Evolutionary conservation across 2,113 vertebrate species (phyloP).

Genomic region (Meleagris gallopavo): DNA sequence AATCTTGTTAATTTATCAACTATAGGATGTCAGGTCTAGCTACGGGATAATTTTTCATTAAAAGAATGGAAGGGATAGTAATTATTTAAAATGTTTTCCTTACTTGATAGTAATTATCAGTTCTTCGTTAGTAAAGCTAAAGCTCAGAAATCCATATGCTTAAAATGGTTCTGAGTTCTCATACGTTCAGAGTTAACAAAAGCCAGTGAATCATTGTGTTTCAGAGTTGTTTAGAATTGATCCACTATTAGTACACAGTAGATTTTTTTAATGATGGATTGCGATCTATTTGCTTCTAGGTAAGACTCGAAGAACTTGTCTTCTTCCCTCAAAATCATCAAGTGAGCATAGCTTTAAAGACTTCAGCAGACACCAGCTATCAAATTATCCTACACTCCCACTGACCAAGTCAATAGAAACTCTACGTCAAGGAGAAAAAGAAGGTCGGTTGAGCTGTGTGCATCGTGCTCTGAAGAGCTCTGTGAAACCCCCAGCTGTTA

Average conservation of each 20-base stretch:
- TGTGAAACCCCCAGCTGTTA: conserved; percentile 70
- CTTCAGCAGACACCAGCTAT: conserved; percentile 80
- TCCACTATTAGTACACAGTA: not conserved
- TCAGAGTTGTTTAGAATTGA: not conserved
- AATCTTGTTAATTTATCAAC: not conserved
- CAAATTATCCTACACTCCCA: conserved; percentile 86
- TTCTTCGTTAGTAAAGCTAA: not conserved
- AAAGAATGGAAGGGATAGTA: not conserved
- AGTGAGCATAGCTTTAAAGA: conserved; percentile 78
- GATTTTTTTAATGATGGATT: not conserved
- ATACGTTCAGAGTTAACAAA: not conserved
- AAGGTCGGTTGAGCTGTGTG: conserved; percentile 43
- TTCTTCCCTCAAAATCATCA: conserved; percentile 79
- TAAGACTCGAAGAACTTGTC: conserved; percentile 83
- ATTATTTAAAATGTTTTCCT: not conserved
- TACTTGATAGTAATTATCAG: not conserved
- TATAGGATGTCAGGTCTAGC: not conserved
- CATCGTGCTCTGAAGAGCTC: conserved; percentile 71
- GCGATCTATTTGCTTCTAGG: conserved; percentile 81
- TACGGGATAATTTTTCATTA: not conserved
- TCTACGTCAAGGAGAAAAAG: conserved; percentile 79
- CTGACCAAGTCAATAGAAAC: conserved; percentile 81
- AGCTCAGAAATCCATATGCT: not conserved
- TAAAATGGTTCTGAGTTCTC: not conserved
- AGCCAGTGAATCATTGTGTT: not conserved